Conservation (phyloP, 2,113 vertebrate genomes). For the Psammodynastes pulverulentus region DNA sequence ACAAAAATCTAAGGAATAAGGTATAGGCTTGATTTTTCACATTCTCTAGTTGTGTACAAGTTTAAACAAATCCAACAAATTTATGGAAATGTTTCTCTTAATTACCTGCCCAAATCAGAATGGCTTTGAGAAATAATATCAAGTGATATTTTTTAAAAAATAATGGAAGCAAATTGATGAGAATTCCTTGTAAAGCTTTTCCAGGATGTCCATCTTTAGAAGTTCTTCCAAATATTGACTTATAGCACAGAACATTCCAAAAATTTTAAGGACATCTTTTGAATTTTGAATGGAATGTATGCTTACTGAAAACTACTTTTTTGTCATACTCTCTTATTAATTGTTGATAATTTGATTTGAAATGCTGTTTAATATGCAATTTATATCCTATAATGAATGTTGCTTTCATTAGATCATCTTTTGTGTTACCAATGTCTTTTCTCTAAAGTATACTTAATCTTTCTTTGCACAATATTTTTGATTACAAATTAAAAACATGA, state of each 20-base stretch:
- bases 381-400: conserved; percentile 72
- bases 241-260: not conserved
- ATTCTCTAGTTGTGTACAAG: not conserved
- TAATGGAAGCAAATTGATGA: not conserved
- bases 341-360: conserved; percentile 64
- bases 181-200: not conserved
- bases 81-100: not conserved
- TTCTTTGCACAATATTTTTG: conserved; percentile 98
- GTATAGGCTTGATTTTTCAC: not conserved
- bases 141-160: not conserved
- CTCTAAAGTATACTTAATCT: conserved; percentile 88
- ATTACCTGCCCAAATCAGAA: not conserved
- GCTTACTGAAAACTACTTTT: conserved; percentile 72
- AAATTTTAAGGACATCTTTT: conserved; percentile 64
- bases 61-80: not conserved
- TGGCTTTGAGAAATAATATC: not conserved
- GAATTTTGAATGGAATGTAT: conserved; percentile 70
- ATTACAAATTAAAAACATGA: conserved; percentile 88
- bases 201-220: not conserved
- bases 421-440: conserved; percentile 76
- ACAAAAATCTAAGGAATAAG: not conserved
- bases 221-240: not conserved
- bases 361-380: conserved; percentile 71
- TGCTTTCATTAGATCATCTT: conserved; percentile 72
- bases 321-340: conserved; percentile 35